A percentile compares a stretch with the other conserved stretches of the same genome.
Conservation (phyloP, 2,797 vertebrate genomes). For the Simalia tracyae region DNA sequence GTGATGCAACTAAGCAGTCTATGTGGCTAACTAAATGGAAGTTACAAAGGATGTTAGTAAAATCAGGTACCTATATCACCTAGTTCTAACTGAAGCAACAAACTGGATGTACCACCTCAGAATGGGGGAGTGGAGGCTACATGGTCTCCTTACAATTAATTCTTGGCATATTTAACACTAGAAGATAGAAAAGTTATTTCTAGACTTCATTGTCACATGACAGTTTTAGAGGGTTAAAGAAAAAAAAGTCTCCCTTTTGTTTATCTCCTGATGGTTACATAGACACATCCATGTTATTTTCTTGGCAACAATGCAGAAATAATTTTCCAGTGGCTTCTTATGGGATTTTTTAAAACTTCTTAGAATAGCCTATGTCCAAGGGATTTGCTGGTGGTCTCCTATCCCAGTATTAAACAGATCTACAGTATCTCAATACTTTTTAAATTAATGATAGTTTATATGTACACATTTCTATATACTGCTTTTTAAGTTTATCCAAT, state of each 20-base stretch:
- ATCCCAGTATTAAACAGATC: not conserved
- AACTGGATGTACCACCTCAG: not conserved
- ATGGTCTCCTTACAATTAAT: not conserved
- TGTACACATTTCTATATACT: not conserved
- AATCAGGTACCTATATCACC: not conserved
- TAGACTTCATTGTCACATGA: not conserved
- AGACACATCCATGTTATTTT: not conserved
- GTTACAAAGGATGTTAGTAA: not conserved
- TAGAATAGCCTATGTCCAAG: not conserved
- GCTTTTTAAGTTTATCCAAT: not conserved
- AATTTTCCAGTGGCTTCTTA: not conserved
- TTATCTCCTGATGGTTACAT: not conserved
- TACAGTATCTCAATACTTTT: not conserved
- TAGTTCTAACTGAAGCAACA: not conserved
- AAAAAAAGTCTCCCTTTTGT: not conserved
- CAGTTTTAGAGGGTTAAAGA: not conserved
- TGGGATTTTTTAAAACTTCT: not conserved
- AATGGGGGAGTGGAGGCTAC: not conserved
- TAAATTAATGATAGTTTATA: not conserved
- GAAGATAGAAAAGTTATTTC: not conserved
- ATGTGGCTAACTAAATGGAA: not conserved
- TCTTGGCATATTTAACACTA: not conserved
- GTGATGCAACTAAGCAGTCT: not conserved
- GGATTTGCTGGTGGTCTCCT: not conserved
- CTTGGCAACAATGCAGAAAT: not conserved